These are phyloP conservation scores for Leptopilina boulardi DNA, from an alignment of 1,140 invertebrate species.

Conservation along the genomic window DNA sequence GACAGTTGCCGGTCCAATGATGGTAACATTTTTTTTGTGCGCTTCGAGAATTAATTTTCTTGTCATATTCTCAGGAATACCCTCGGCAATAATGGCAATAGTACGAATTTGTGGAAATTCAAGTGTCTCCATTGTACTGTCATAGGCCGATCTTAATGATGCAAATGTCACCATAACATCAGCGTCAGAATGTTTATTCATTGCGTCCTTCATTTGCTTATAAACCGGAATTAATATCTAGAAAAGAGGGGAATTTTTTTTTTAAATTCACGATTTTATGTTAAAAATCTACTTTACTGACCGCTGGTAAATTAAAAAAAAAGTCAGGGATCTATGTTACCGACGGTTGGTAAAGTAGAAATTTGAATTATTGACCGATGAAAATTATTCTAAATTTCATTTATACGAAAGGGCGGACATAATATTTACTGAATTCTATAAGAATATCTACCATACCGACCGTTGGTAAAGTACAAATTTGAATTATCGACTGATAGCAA, in stretches of 20 bases:
- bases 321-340: no score
- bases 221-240: conserved; percentile 85
- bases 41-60: conserved; percentile 94
- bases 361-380: no score
- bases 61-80: conserved; percentile 99
- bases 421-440: no score
- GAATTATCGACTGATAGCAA: no score
- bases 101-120: conserved; percentile 95
- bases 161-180: conserved; percentile 99
- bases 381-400: no score
- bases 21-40: conserved; percentile 81
- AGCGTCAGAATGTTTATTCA: conserved; percentile 95
- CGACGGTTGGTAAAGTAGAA: no score
- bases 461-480: no score
- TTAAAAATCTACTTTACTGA: no score
- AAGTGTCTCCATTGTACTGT: conserved; percentile 96
- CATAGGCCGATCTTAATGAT: conserved; percentile 97
- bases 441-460: no score
- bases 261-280: no score
- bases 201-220: conserved; percentile 97
- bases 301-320: not conserved
- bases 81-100: conserved; percentile 99
- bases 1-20: conserved; percentile 92
- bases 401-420: no score
- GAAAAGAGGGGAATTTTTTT: conserved; percentile 29